Conservation (phyloP, 1,140 invertebrate genomes). For the Drosophila nigrodunni region DNA sequence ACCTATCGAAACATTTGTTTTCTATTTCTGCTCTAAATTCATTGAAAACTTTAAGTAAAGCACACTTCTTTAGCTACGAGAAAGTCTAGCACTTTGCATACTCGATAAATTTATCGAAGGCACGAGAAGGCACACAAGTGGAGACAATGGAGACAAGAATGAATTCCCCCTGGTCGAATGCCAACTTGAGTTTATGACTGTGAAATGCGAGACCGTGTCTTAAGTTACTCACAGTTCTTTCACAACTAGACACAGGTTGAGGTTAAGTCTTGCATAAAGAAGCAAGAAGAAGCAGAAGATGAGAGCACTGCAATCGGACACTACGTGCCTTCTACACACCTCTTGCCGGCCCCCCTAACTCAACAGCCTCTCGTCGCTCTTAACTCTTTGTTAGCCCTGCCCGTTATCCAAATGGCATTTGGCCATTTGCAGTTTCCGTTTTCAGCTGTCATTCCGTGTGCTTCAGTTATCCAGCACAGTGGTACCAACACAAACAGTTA, state of each 20-base stretch:
- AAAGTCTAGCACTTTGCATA: no score
- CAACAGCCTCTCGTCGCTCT: no score
- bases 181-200: constrained; percentile 27
- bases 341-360: no score
- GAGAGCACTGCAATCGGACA: constrained; percentile 42
- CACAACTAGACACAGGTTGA: constrained; percentile 42
- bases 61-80: neutral
- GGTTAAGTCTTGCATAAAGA: constrained; percentile 52
- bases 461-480: constrained; percentile 33
- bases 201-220: constrained; percentile 25
- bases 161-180: constrained; percentile 1
- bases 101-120: neutral
- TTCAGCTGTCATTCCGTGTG: constrained; percentile 35
- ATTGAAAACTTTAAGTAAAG: neutral
- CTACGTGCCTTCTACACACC: constrained; percentile 26
- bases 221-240: constrained; percentile 42
- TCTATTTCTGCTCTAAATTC: neutral
- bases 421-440: constrained; percentile 40
- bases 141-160: neutral
- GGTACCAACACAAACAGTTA: constrained; percentile 23
- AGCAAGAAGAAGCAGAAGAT: constrained; percentile 1
- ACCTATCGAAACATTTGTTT: neutral
- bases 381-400: no score
- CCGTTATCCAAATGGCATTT: constrained; percentile 18
- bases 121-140: neutral